phyloP scores from a whole-genome alignment of 2,797 vertebrate species.

The Gadopsis bispinosus region DNA sequence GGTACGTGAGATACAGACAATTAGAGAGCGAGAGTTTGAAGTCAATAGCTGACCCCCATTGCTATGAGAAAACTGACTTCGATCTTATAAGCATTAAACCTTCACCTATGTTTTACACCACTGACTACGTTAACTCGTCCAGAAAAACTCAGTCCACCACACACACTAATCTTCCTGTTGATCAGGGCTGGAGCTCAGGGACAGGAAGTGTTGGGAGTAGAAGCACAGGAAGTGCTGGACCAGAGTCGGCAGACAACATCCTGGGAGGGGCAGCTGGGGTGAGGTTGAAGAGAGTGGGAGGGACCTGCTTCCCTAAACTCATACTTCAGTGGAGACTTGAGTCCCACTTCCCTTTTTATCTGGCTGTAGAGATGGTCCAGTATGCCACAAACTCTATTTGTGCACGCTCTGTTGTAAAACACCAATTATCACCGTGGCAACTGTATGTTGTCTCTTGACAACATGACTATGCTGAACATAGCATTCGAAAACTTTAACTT shows the following conservation, averaged over 20 bases:
- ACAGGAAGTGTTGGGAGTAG: conserved; percentile 82
- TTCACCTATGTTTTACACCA: neutral
- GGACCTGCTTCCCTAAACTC: conserved; percentile 25
- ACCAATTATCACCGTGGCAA: conserved; percentile 29
- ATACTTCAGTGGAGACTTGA: conserved; percentile 25
- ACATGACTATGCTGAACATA: neutral
- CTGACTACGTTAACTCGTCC: neutral
- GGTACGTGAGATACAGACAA: neutral
- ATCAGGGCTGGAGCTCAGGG: conserved; percentile 72
- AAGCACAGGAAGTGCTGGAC: conserved; percentile 77
- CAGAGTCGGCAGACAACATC: conserved; percentile 76
- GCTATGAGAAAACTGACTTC: neutral
- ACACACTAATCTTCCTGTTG: conserved; percentile 78
- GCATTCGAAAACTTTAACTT: neutral
- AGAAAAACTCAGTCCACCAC: neutral
- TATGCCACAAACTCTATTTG: conserved; percentile 13
- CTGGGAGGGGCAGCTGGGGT: conserved; percentile 71
- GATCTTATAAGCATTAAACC: neutral
- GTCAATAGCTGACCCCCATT: neutral
- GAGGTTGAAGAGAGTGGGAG: neutral
- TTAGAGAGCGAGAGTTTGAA: neutral
- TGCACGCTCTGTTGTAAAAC: conserved; percentile 13
- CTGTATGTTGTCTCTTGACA: neutral
- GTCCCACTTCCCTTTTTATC: conserved; percentile 57
- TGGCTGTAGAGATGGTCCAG: conserved; percentile 27